Evolutionary conservation across 53 echinoderm and acorn worm genomes (phyloP).

Genomic region (Patiria pectinifera): DNA sequence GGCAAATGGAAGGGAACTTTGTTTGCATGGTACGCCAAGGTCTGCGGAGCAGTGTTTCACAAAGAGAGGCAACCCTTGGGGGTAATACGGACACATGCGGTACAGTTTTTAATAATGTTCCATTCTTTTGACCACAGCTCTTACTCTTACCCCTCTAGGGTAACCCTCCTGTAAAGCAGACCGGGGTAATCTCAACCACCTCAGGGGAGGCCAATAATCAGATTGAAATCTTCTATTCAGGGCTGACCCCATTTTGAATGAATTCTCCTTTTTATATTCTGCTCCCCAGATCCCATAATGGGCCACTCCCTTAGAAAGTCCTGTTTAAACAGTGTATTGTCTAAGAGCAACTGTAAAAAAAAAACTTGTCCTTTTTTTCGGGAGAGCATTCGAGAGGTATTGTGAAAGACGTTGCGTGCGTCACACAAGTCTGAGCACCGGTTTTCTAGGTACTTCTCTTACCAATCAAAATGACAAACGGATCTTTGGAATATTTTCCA

Average conservation of each 20-base stretch:
- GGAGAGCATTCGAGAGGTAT: not conserved
- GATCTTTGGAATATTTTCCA: not conserved
- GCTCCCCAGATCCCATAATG: not conserved
- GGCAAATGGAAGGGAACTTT: not conserved
- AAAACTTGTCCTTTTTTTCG: not conserved
- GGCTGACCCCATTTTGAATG: constrained; percentile 38
- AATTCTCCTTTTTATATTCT: constrained; percentile 24
- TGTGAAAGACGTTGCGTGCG: not conserved
- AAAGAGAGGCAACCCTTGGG: not conserved
- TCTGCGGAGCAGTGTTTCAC: not conserved
- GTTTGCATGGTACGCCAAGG: not conserved
- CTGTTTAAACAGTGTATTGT: constrained; percentile 47
- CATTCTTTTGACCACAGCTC: constrained; percentile 19
- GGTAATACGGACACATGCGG: not conserved
- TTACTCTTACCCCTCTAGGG: not conserved
- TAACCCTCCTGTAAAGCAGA: not conserved
- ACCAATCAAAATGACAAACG: not conserved
- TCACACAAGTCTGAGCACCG: not conserved
- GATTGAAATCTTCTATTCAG: constrained; percentile 49
- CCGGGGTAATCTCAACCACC: constrained; percentile 21
- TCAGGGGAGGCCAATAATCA: constrained; percentile 43
- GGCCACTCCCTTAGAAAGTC: constrained; percentile 23
- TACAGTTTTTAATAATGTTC: constrained; percentile 15
- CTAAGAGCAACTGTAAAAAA: constrained; percentile 30
- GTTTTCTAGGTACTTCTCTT: not conserved